Evolutionary conservation across 2,888 invertebrate genomes (phyloP), one percentile per base, ranked within the genome.

Genomic region (Mythimna ferrago): DNA sequence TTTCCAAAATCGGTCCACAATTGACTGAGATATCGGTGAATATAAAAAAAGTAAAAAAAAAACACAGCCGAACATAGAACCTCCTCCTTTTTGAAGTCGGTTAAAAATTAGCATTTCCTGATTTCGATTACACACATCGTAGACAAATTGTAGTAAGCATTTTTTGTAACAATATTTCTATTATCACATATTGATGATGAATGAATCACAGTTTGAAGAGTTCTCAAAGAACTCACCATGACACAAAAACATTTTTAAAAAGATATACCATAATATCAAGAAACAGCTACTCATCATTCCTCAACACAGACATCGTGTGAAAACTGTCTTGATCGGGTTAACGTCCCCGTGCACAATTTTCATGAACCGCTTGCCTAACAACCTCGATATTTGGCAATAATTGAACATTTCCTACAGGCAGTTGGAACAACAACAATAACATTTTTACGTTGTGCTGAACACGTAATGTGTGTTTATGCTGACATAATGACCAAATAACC

Each of bases 371-470:
- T 89, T 87, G 81, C 82, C 78, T 82, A 88, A 89, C 83, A 84
- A 84, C 87, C 83, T 57, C 86, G 73, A 77, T 89, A 87, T 90
- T 92, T 91, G 79, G 88, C 81, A 89, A 90, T 92, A 89, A 92
- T 92, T 87, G 89, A 81, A 81, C 80, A 85, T 86, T 89, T 92
- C 91, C 92, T 88, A 76, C 66, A 65, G 61, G 71, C 69, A 72
- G 76, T 61, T 71, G 74, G 76, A 53, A 71, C 41, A 80, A 78
- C 73, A 65, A 79, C 78, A 83, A 84, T 81, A 80, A 80, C 71
- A 78, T 76, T 69, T 78, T 76, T 66, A 74, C 76, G 73, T 72
- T 71, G 62, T 44, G 56, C 58, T 56, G 68, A 44, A 66, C 56
- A 73, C 21, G 62, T 82, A 74, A 86, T 76, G 66, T 64, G 41